Percentiles rank a stretch among this genome's conserved stretches.
Conservation (phyloP, 2,113 vertebrate genomes). For the Laticauda laticaudata region DNA sequence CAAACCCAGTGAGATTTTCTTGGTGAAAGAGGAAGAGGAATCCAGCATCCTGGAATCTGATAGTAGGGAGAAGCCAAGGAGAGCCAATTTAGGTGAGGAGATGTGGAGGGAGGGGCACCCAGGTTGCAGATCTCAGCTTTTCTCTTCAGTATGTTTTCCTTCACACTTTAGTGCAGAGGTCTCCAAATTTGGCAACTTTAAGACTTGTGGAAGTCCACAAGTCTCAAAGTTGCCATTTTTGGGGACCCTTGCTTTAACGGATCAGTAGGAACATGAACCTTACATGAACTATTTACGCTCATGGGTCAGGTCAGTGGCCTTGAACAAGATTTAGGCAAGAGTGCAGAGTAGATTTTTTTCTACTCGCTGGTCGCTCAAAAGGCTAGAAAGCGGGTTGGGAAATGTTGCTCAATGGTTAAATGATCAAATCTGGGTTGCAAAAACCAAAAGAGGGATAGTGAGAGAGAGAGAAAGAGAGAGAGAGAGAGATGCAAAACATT, state of each 20-base stretch:
- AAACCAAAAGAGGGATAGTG: not conserved
- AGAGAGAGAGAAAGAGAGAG: not conserved
- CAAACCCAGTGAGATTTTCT: conserved; percentile 6
- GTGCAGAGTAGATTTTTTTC: not conserved
- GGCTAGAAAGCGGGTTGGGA: not conserved
- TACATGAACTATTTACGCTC: not conserved
- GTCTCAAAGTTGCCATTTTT: too few relatives aligned
- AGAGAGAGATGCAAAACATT: not conserved
- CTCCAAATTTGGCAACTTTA: too few relatives aligned
- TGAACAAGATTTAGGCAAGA: not conserved
- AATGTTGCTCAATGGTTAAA: not conserved
- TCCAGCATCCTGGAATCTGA: not conserved
- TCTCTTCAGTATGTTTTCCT: not conserved
- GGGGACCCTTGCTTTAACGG: too few relatives aligned
- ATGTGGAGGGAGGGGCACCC: not conserved
- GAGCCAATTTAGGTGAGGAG: conserved; percentile 9
- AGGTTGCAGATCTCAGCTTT: not conserved
- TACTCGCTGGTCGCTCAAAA: not conserved
- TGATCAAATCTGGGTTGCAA: not conserved
- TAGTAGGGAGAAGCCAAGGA: not conserved
- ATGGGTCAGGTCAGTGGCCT: not conserved
- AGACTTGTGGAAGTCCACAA: too few relatives aligned
- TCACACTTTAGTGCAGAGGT: too few relatives aligned
- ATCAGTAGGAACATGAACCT: not conserved
- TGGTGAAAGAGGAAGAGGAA: conserved; percentile 12